Conservation (phyloP, 2,113 vertebrate species). For the Macroglossus sobrinus region DNA sequence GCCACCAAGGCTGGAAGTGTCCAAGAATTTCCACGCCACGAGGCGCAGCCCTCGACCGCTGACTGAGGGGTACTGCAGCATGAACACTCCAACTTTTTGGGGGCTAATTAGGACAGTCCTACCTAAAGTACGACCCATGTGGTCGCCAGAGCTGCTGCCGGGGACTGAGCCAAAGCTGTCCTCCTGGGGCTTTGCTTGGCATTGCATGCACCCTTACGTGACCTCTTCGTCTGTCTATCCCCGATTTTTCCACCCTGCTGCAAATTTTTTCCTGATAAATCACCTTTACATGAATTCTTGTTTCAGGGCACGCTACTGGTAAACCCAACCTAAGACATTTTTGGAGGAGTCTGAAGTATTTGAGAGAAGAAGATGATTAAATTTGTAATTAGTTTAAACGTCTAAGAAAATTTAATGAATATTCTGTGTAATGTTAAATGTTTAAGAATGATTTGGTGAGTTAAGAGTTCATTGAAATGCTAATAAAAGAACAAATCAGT, state of each 20-base stretch:
- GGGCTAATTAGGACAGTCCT: neutral
- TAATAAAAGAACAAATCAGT: neutral
- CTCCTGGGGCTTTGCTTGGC: neutral
- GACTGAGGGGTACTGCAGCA: neutral
- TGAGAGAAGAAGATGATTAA: neutral
- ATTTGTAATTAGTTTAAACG: constrained; percentile 22
- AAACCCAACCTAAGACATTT: neutral
- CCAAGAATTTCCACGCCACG: neutral
- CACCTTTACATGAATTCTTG: neutral
- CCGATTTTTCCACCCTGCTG: neutral
- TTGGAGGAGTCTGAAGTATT: neutral
- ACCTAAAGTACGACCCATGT: neutral
- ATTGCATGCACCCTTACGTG: neutral
- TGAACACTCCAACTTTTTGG: neutral
- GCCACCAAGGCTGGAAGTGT: neutral
- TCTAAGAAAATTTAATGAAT: constrained; percentile 32
- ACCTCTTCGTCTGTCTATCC: neutral
- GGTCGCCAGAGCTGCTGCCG: neutral
- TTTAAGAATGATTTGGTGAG: neutral
- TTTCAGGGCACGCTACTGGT: neutral
- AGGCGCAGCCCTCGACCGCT: neutral
- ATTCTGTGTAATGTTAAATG: constrained; percentile 35
- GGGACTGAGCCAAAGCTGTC: neutral
- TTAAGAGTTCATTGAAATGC: neutral
- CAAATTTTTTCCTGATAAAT: neutral